Evolutionary conservation across 2,797 vertebrate species (phyloP).

Genomic region (Sparidentex hasta): DNA sequence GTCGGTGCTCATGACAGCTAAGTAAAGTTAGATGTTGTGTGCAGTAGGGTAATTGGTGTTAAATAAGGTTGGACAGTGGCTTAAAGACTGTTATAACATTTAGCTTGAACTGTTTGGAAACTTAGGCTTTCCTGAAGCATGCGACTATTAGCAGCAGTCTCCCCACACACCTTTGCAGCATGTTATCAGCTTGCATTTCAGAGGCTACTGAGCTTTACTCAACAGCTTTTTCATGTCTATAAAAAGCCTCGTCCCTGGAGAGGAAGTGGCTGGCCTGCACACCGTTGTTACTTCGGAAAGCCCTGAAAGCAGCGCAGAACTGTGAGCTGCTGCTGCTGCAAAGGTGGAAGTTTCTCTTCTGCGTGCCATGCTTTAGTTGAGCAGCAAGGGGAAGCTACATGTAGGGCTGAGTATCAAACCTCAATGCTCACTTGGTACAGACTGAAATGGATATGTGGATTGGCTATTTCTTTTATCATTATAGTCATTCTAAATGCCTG

Average conservation of each 20-base stretch:
- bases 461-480: too few species aligned
- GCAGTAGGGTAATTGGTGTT: neutral
- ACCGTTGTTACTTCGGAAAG: conserved; percentile 38
- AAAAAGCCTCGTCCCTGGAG: conserved; percentile 68
- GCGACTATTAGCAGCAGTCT: neutral
- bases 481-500: too few species aligned
- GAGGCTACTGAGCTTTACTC: conserved; percentile 55
- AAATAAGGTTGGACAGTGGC: neutral
- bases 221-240: conserved; percentile 64
- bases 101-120: neutral
- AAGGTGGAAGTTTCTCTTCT: conserved; percentile 25
- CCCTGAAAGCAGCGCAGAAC: conserved; percentile 32
- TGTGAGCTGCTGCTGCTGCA: conserved; percentile 28
- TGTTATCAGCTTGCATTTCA: conserved; percentile 17
- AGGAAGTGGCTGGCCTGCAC: conserved; percentile 69
- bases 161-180: conserved; percentile 33
- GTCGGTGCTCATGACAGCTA: conserved; percentile 20
- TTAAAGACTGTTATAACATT: neutral
- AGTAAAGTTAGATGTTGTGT: neutral
- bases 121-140: neutral
- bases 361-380: neutral
- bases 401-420: neutral
- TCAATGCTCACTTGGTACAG: accelerated
- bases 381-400: conserved; percentile 4
- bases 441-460: neutral